Evolutionary conservation across 1,140 invertebrate species (phyloP).

Genomic region (Samia ricini): DNA sequence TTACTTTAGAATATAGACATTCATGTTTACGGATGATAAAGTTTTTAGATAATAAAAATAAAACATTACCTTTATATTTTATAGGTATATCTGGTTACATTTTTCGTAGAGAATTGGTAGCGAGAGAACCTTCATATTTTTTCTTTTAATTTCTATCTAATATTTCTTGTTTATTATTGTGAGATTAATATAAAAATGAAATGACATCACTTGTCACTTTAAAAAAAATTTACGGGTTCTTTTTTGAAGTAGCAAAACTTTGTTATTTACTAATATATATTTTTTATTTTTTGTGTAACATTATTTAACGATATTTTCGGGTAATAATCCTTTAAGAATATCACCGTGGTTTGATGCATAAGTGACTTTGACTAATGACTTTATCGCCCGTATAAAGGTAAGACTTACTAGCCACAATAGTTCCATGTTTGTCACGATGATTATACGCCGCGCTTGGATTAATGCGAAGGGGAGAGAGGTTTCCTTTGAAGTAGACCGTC

Average conservation of each 20-base stretch:
- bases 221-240: too few species aligned
- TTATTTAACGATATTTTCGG: background rate
- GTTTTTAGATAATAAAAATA: background rate
- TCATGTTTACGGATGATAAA: background rate
- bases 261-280: too few species aligned
- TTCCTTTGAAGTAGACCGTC: slow-evolving; percentile 64
- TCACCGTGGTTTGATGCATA: background rate
- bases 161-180: too few species aligned
- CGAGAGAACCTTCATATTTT: too few species aligned
- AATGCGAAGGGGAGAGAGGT: slow-evolving; percentile 19
- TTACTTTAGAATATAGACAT: background rate
- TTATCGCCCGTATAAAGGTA: slow-evolving; percentile 29
- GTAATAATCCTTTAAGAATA: background rate
- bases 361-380: slow-evolving; percentile 46
- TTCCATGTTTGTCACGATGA: slow-evolving; percentile 57
- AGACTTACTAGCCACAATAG: slow-evolving; percentile 38
- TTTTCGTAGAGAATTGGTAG: too few species aligned
- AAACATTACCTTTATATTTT: too few species aligned
- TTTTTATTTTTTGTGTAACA: too few species aligned
- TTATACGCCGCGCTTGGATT: slow-evolving; percentile 35
- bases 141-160: too few species aligned
- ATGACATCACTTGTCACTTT: too few species aligned
- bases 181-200: too few species aligned
- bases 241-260: too few species aligned
- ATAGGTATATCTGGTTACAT: too few species aligned